phyloP scores from a whole-genome alignment of 2,113 vertebrate genomes.

The Stegostoma tigrinum region DNA sequence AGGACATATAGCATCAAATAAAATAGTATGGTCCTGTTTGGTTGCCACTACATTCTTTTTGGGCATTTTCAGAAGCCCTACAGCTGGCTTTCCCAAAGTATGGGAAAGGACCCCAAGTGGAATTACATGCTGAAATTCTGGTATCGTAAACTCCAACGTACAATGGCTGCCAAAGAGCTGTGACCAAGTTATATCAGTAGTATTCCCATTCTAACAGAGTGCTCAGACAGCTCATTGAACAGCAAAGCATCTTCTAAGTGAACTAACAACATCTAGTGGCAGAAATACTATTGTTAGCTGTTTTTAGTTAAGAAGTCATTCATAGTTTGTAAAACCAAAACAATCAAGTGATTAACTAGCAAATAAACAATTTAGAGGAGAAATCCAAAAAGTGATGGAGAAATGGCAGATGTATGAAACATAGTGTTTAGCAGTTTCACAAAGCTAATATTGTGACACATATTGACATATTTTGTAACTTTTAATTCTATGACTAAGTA shows the following conservation, averaged over 20 bases:
- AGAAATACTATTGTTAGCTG: not conserved
- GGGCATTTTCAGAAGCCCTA: too few species aligned
- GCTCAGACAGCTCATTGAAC: too few species aligned
- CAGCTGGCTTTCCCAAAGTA: too few species aligned
- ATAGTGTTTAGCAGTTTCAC: not conserved
- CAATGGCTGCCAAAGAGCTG: too few species aligned
- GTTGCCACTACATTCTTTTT: not conserved
- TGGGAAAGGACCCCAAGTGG: too few species aligned
- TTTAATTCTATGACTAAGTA: not conserved
- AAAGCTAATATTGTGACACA: not conserved
- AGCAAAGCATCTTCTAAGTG: not conserved
- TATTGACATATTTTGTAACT: not conserved
- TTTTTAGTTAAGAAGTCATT: not conserved
- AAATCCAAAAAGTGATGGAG: not conserved
- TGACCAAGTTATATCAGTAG: too few species aligned
- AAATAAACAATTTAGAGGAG: not conserved
- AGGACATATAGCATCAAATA: not conserved
- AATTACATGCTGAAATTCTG: too few species aligned
- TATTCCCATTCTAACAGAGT: too few species aligned
- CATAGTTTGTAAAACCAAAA: not conserved
- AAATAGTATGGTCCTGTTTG: not conserved
- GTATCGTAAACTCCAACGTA: too few species aligned
- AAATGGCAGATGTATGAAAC: not conserved
- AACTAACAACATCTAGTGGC: slow-evolving; percentile 14
- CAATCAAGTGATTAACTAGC: not conserved